A percentile compares a stretch with the other conserved stretches of the same genome.
Conservation (phyloP, 2,888 invertebrate species). For the Agrilus biguttatus region DNA sequence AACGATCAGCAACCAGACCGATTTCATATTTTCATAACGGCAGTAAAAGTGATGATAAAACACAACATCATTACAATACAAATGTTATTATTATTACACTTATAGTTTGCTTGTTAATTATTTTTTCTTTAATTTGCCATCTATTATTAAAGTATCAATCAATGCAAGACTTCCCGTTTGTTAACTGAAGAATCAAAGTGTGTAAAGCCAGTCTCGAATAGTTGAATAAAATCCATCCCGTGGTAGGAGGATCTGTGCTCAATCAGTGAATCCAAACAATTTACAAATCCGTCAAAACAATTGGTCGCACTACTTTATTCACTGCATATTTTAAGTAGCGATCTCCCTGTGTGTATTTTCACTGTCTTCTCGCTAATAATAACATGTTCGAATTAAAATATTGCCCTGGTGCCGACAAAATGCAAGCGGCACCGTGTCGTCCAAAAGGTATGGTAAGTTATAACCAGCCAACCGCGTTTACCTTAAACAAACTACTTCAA, state of each 20-base stretch:
- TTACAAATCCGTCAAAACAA: conserved; percentile 29
- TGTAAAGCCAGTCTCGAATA: neutral
- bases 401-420: neutral
- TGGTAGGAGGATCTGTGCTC: conserved; percentile 20
- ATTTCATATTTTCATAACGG: conserved; percentile 17
- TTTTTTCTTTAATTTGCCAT: too few relatives aligned
- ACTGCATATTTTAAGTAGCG: conserved; percentile 16
- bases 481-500: too few relatives aligned
- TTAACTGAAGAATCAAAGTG: too few relatives aligned
- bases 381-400: conserved; percentile 8
- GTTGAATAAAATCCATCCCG: conserved; percentile 20
- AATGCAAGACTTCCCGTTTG: too few relatives aligned
- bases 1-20: conserved; percentile 15
- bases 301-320: conserved; percentile 19
- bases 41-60: conserved; percentile 7
- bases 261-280: conserved; percentile 29
- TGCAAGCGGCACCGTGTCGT: too few relatives aligned
- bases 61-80: conserved; percentile 5
- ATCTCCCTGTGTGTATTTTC: conserved; percentile 8
- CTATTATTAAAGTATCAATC: too few relatives aligned
- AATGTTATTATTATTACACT: too few relatives aligned
- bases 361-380: conserved; percentile 9
- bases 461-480: too few relatives aligned
- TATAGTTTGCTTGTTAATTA: too few relatives aligned
- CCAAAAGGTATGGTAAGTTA: too few relatives aligned